Base-by-base conservation (phyloP, 1,140 invertebrate genomes). In the Oscheius sp. region DNA sequence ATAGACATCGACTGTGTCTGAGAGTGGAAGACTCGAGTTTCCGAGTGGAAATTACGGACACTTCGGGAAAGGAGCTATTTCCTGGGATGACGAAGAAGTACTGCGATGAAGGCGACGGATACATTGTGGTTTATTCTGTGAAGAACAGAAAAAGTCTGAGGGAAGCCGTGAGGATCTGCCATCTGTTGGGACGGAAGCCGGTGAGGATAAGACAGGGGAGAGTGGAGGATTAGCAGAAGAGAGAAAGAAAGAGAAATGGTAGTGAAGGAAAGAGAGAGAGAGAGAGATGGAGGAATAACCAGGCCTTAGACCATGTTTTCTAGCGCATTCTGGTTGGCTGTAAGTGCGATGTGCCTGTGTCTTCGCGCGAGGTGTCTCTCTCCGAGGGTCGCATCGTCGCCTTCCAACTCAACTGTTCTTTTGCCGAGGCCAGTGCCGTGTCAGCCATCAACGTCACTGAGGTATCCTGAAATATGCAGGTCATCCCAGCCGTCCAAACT, bases 321-420 rank as follows among this genome's bases (percentile, higher is more conserved):
- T 36, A 65, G 63, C 36, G 23, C 3, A 23, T 38, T 10, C 63
- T 34, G 10, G 36, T 65, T 3, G 32, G 32, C 2, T 13, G 20
- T n/a, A 38, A 23, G 36, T 20, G 34, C 29, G 20, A 38, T 2
- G 13, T 65, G 2, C 34, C 36, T 42, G 36, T 2, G 29, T n/a
- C n/a, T 13, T 42, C 10, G n/a, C 63, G 63, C 10, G 20, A 34
- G 34, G 36, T 65, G 20, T 20, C 63, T 18, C n/a, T 42, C 18
- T 3, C 3, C 3, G 32, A 34, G n/a, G 63, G 63, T 10, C n/a
- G 26, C 10, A 7, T 13, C 2, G n/a, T 31, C 3, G 32, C 63
- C n/a, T n/a, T n/a, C 10, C 31, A 42, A 65, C 45, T 65, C 20
- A 34, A 42, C 13, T 65, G 63, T 42, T 65, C 63, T 10, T 65